Percentiles rank a stretch among this genome's conserved stretches.
These are phyloP conservation scores for Benthosema pterotum DNA, from an alignment of 2,797 vertebrate species.

Conservation along the genomic window DNA sequence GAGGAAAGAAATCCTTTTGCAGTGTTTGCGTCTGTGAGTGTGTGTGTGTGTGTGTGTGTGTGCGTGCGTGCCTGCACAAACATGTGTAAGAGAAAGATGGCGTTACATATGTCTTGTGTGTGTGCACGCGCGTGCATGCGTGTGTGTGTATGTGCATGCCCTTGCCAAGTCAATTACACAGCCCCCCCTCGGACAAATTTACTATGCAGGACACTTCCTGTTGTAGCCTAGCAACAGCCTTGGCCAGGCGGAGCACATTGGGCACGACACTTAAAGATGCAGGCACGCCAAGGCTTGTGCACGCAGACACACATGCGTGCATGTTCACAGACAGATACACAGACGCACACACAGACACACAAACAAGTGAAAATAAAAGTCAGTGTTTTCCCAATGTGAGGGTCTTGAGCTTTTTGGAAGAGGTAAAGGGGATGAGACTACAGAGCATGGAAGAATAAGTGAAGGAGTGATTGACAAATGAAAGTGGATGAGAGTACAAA, in stretches of 20 bases:
- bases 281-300: conserved; percentile 8
- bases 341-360: not conserved
- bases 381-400: conserved; percentile 34
- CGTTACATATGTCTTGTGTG: not conserved
- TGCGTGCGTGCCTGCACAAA: no score
- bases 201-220: conserved; percentile 77
- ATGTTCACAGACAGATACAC: conserved; percentile 7
- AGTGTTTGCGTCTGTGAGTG: not conserved
- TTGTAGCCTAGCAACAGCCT: conserved; percentile 79
- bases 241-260: conserved; percentile 51
- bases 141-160: conserved; percentile 43
- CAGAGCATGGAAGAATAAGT: not conserved
- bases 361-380: conserved; percentile 20
- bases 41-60: no score
- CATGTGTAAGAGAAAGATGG: no score
- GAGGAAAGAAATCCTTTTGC: no score
- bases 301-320: conserved; percentile 2
- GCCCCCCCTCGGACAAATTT: conserved; percentile 57
- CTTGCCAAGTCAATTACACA: conserved; percentile 69
- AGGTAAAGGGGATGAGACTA: not conserved
- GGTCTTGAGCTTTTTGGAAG: conserved; percentile 22
- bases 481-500: conserved; percentile 2
- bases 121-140: conserved; percentile 18
- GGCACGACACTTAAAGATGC: conserved; percentile 47
- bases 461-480: not conserved